Evolutionary conservation across 2,113 vertebrate genomes (phyloP), one percentile per base, ranked within the genome.

Genomic region (Larimichthys polyactis): DNA sequence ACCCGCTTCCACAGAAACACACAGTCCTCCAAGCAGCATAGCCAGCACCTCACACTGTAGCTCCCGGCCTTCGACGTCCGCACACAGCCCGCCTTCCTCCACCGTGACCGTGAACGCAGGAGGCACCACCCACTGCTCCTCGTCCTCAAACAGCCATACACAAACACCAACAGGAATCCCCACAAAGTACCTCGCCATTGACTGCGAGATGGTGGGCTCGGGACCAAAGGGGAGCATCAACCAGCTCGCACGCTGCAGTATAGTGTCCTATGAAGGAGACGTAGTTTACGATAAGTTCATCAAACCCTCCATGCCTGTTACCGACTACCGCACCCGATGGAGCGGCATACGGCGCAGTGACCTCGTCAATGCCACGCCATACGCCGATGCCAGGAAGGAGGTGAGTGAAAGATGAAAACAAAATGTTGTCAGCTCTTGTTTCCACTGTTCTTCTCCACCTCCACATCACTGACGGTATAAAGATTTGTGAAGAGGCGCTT

Each of bases 161-260:
- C 52, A 52, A 0, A n/a, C 79, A 0, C 17, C 65, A 3, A 0
- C 69, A 3, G 76, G 75, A 2, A 84, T 83, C 16, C 95, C 96
- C 3, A 9, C 79, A 2, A 97, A 97, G 84, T 92, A 94, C 72
- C 90, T 99, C 9, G 97, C 98, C 3, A 83, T 99, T 0, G 98
- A 99, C 94, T 99, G 98, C 46, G 98, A 99, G 91, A 99, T 99
- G 98, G 98, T 99, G 86, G 98, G 98, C 5, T 94, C 96, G 0
- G 98, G 98, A 0, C 96, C 95, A 0, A 96, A 96, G 2, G 98
- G 98, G 0, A 82, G 92, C 0, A 80, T 87, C 32, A 97, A 95
- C 58, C 93, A 94, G 79, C 91, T 99, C 22, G 97, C 96, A 0
- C 95, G 98, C 9, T 99, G 98, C 91, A 99, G 98, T 64, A 88